These are phyloP conservation scores for Triplophysa siluroides DNA, from an alignment of 2,113 vertebrate genomes.

Conservation along the genomic window DNA sequence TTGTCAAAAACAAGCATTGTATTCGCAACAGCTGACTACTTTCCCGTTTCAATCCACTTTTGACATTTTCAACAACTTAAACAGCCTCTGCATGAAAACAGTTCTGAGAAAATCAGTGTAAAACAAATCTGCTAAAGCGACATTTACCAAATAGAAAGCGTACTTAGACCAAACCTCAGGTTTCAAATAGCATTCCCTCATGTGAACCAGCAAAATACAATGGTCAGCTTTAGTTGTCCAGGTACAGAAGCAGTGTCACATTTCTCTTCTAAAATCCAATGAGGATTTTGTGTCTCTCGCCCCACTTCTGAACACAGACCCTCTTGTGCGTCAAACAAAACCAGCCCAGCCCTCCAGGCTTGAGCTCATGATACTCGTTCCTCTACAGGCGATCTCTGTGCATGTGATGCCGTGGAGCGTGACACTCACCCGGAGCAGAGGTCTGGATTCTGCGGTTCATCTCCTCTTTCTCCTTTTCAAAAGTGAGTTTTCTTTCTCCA, in stretches of 20 bases:
- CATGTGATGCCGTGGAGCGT: background rate
- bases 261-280: slow-evolving; percentile 54
- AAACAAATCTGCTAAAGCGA: background rate
- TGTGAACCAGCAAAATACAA: slow-evolving; percentile 38
- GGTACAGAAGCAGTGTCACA: slow-evolving; percentile 22
- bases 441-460: slow-evolving; percentile 81
- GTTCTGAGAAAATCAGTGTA: background rate
- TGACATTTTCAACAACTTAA: background rate
- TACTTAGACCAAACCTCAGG: slow-evolving; percentile 26
- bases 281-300: slow-evolving; percentile 22
- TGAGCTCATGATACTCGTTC: background rate
- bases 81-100: background rate
- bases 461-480: slow-evolving; percentile 91
- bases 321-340: slow-evolving; percentile 53
- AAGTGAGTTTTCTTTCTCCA: slow-evolving; percentile 85
- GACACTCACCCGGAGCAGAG: slow-evolving; percentile 75
- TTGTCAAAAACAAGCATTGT: background rate
- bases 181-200: slow-evolving; percentile 27
- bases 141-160: slow-evolving; percentile 27
- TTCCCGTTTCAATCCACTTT: background rate
- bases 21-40: background rate
- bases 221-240: slow-evolving; percentile 22
- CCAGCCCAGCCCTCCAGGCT: slow-evolving; percentile 41
- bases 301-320: slow-evolving; percentile 56
- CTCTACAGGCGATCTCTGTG: slow-evolving; percentile 15